phyloP scores from a whole-genome alignment of 2,797 vertebrate genomes.

The Melopsittacus undulatus region DNA sequence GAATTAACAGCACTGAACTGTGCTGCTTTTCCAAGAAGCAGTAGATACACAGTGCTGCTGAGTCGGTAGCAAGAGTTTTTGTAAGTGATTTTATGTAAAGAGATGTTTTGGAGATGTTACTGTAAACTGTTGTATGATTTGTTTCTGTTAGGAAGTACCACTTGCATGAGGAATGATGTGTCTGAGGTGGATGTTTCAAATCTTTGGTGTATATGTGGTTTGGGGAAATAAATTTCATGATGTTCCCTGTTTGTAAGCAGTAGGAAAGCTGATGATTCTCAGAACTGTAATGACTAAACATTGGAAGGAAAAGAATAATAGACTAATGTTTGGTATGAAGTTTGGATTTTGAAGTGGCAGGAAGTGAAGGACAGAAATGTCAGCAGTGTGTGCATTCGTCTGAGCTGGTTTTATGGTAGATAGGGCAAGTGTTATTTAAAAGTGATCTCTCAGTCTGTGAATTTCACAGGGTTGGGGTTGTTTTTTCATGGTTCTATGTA shows the following conservation, averaged over 20 bases:
- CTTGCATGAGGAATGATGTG: background rate
- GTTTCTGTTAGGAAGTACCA: background rate
- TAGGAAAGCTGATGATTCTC: background rate
- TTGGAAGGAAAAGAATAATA: background rate
- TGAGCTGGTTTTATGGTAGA: background rate
- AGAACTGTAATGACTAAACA: background rate
- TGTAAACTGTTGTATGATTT: background rate
- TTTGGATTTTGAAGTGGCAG: background rate
- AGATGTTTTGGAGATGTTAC: background rate
- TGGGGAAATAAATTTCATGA: background rate
- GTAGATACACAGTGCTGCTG: background rate
- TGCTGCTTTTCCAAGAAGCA: background rate
- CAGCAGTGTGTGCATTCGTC: background rate
- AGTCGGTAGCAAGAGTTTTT: background rate
- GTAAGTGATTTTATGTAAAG: background rate
- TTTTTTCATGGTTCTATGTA: background rate
- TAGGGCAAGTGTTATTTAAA: background rate
- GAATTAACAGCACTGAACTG: background rate
- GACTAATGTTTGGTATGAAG: background rate
- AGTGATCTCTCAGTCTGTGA: constrained; percentile 30
- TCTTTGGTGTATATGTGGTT: background rate
- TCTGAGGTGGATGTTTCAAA: background rate
- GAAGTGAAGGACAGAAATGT: constrained; percentile 17
- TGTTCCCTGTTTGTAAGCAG: background rate
- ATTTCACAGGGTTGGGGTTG: background rate